Evolutionary conservation across 1,140 invertebrate genomes (phyloP), one percentile per base, ranked within the genome.

Genomic region (Trialeurodes vaporariorum): DNA sequence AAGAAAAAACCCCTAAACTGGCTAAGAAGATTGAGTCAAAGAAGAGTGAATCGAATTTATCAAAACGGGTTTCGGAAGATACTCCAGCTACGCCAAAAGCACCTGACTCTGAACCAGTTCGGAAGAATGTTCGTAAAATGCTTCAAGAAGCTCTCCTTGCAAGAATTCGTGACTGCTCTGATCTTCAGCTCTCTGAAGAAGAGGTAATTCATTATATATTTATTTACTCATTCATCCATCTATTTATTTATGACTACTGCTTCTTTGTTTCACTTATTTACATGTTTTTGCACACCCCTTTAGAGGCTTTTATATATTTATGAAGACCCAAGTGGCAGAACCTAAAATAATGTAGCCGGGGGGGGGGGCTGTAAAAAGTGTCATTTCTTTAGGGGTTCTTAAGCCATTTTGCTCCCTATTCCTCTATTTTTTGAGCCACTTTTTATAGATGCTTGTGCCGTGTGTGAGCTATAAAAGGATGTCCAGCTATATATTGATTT

Each of bases 121-220:
- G 93, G 65, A 79, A 89, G 0, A 93, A 89, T 77, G 90, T 94
- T 21, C 83, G 87, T 40, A 92, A 90, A 72, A 87, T 89, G 0
- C 77, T 96, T 23, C 85, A 88, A 27, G 88, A 91, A 70, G 83
- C 87, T 64, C 76, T 92, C 27, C 79, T 78, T 17, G 79, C 79
- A 59, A 79, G 89, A 59, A 84, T 90, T 71, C 84, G 85, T 60
- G 86, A 88, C 70, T 81, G 80, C 0, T 79, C 82, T 70, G 82
- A 85, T 70, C 71, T 85, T 23, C 83, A 85, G 77, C 82, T 91
- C 63, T 81, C 78, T 1, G 81, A 84, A 13, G 83, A 85, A 0
- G 87, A 91, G 73, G 85, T 84, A 67, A 64, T 34, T 5, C 17
- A 1, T 24, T 21, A 23, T n/a, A n/a, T 13, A 13, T 12, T 58